Evolutionary conservation across 2,888 invertebrate genomes (phyloP).

Genomic region (Augochlorella aurata): DNA sequence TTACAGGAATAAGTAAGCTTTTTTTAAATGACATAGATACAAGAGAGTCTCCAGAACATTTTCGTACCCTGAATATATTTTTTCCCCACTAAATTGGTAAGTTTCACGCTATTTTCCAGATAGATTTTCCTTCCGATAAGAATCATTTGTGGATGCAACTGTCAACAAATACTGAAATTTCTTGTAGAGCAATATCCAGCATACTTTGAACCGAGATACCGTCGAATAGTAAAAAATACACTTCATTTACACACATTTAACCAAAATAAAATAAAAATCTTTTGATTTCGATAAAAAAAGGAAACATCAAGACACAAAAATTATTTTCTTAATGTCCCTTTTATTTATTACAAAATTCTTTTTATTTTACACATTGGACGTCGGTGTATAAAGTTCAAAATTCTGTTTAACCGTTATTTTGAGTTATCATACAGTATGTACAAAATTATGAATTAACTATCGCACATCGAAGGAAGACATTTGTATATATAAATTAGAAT

Average conservation of each 20-base stretch:
- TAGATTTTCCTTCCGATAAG: too few relatives aligned
- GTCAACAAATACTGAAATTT: too few relatives aligned
- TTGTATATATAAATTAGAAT: slow-evolving; percentile 35
- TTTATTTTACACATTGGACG: slow-evolving; percentile 27
- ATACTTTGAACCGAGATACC: too few relatives aligned
- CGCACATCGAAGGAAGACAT: slow-evolving; percentile 46
- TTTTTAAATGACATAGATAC: too few relatives aligned
- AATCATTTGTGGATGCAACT: too few relatives aligned
- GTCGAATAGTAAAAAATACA: too few relatives aligned
- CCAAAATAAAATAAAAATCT: not conserved
- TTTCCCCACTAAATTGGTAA: too few relatives aligned
- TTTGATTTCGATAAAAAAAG: not conserved
- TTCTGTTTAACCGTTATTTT: slow-evolving; percentile 18
- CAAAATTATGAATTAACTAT: slow-evolving; percentile 46
- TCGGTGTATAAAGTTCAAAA: slow-evolving; percentile 38
- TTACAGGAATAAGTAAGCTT: too few relatives aligned
- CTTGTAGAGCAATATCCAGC: too few relatives aligned
- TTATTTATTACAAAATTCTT: slow-evolving; percentile 51
- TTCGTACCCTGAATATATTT: too few relatives aligned
- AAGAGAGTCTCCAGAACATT: too few relatives aligned
- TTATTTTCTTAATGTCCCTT: slow-evolving; percentile 5
- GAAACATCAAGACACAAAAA: not conserved
- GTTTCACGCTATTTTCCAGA: too few relatives aligned
- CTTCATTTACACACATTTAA: not conserved
- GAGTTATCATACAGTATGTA: slow-evolving; percentile 55